Percentiles rank a stretch among this genome's conserved stretches.
Evolutionary conservation across 1,140 invertebrate species (phyloP).

Genomic region (Zophobas morio): DNA sequence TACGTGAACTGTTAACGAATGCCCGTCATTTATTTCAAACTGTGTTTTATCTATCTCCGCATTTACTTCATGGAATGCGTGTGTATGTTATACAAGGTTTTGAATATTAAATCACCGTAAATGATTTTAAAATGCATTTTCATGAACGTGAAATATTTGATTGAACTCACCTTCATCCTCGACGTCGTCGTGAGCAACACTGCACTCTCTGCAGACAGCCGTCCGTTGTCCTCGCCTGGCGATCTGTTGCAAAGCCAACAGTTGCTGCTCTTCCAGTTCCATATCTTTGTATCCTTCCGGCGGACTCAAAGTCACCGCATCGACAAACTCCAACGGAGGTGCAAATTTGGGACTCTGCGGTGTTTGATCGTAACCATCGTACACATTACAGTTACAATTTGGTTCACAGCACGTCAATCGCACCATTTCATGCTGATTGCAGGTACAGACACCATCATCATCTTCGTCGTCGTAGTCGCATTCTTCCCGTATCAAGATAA

Average conservation of each 20-base stretch:
- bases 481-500: constrained; percentile 87
- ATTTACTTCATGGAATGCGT: too few species aligned
- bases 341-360: constrained; percentile 72
- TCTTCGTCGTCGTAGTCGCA: constrained; percentile 84
- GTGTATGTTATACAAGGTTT: too few species aligned
- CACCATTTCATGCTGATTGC: constrained; percentile 80
- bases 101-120: too few species aligned
- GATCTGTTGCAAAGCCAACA: constrained; percentile 71
- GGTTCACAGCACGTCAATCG: constrained; percentile 75
- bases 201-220: constrained; percentile 65
- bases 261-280: constrained; percentile 70
- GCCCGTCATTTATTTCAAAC: too few species aligned
- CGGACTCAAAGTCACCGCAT: constrained; percentile 86
- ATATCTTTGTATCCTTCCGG: constrained; percentile 89
- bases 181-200: constrained; percentile 62
- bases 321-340: constrained; percentile 76
- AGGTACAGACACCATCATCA: constrained; percentile 76
- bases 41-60: too few species aligned
- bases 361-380: constrained; percentile 65
- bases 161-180: constrained; percentile 52
- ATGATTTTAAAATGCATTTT: too few species aligned
- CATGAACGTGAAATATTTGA: too few species aligned
- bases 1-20: too few species aligned
- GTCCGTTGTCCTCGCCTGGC: constrained; percentile 69
- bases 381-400: constrained; percentile 71